Evolutionary conservation across 2,888 invertebrate species (phyloP), one percentile per base, ranked within the genome.

Genomic region (Drosophila longiperda): DNA sequence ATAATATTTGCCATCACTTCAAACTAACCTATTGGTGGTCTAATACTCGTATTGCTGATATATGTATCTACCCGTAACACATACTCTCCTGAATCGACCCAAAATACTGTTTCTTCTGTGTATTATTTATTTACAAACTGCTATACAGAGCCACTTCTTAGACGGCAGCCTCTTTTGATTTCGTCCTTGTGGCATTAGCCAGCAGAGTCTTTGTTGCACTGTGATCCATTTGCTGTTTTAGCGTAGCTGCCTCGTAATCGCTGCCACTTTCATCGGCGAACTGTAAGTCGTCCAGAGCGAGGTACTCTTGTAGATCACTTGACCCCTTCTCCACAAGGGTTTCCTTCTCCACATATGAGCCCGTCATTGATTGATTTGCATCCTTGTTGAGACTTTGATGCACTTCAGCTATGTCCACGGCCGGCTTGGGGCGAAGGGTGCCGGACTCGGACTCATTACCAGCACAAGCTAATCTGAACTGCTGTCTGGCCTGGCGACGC

Each of bases 251-350:
- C 72, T 88, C 87, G 23, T 90, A 88, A 33, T 88, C 87, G 38
- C 87, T 90, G 73, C 91, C 89, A 62, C 91, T 91, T 45, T 96
- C 96, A 85, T 96, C 96, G 9, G 95, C 96, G 90, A 95, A 96
- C 87, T 94, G 95, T 55, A 96, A 95, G 80, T 96, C 96, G 61
- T 94, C 94, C 63, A 95, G 93, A 80, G 95, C 94, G 55, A 94
- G 93, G 75, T 93, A 94, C 79, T 94, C 94, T 84, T 95, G 95
- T 15, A 95, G 89, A 69, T 94, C 94, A 69, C 94, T 94, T 20
- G 95, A 95, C 0, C 95, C 95, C 90, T 96, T 96, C 82, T 96
- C 95, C 0, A 94, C 94, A n/a, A 94, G 94, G 1, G 95, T 95
- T 59, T 96, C 95, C 85, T 96, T 95, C 89, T 96, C 96, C 29